Percentiles rank a stretch among this genome's conserved stretches.
Evolutionary conservation across 2,113 vertebrate species (phyloP).

Genomic region (Rhineura floridana): DNA sequence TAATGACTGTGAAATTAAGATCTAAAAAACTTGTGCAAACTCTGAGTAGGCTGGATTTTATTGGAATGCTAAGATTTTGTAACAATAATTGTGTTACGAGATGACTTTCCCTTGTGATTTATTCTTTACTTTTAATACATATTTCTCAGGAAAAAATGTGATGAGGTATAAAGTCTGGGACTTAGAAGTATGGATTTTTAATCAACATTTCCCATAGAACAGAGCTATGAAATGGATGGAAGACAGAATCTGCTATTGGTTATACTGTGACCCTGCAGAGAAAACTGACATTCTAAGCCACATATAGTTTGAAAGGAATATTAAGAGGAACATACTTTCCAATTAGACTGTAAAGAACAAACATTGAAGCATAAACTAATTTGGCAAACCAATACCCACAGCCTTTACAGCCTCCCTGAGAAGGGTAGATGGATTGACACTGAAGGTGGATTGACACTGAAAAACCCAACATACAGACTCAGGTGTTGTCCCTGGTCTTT

Average conservation of each 20-base stretch:
- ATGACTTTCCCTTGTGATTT: neutral
- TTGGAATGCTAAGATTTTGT: neutral
- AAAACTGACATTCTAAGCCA: neutral
- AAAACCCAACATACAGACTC: too few species aligned
- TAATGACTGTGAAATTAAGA: conserved; percentile 57
- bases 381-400: neutral
- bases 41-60: conserved; percentile 21
- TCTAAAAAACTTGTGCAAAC: conserved; percentile 42
- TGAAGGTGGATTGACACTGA: neutral
- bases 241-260: conserved; percentile 7
- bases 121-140: conserved; percentile 25
- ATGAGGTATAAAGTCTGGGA: neutral
- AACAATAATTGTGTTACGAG: conserved; percentile 16
- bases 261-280: neutral
- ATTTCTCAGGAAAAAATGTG: conserved; percentile 13
- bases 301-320: neutral
- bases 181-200: conserved; percentile 23
- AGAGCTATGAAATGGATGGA: neutral
- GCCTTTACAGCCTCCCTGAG: neutral
- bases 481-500: neutral
- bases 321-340: neutral
- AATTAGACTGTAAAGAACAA: neutral
- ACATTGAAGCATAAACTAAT: neutral
- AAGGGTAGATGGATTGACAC: too few species aligned
- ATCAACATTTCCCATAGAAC: neutral